Base-by-base conservation (phyloP, 1,140 invertebrate genomes). In the Doryteuthis pealeii region DNA sequence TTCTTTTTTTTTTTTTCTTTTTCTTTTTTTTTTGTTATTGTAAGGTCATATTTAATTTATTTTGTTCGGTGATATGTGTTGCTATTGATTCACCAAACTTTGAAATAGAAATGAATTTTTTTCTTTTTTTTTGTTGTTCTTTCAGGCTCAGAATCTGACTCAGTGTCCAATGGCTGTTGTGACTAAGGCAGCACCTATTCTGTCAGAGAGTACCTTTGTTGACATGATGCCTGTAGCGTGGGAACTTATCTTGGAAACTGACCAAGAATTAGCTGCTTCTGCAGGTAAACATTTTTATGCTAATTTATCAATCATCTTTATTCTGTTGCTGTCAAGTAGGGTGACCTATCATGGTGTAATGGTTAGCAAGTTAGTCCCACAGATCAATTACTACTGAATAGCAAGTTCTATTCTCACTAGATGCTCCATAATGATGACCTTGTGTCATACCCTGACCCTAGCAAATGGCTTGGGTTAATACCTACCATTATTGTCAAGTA, bases 211-310 rank as follows among this genome's bases (percentile, higher is more conserved):
- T 54, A 90, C 94, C 77, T 96, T 97, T 80, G 90, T 93, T 26
- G 94, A 97, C 77, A 92, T 96, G 10, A 90, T 98, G 67, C 93
- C 94, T 0, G 92, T 97, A 6, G 94, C 95, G 4, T 99, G 98
- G 98, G 94, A 97, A 84, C 89, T 99, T 3, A 88, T 99, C 2
- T 87, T 99, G 43, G 95, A 97, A 82, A 90, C 91, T 73, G 90
- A 91, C 77, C 88, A 90, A 76, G 88, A 91, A 76, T 77, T 90
- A 31, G 87, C 89, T 49, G 85, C 89, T 67, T 84, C 89, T 77
- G 89, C 90, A 74, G 89, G 89, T 89, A 80, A 74, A 76, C 35
- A 40, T 40, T 10, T 5, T n/a, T 40, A 40, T 40, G n/a, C 6
- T 26, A 62, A 6, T 62, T 62, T 26, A 26, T 62, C 15, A 62